Base-by-base conservation (phyloP, 2,113 vertebrate genomes). In the Crotalus horridus region DNA sequence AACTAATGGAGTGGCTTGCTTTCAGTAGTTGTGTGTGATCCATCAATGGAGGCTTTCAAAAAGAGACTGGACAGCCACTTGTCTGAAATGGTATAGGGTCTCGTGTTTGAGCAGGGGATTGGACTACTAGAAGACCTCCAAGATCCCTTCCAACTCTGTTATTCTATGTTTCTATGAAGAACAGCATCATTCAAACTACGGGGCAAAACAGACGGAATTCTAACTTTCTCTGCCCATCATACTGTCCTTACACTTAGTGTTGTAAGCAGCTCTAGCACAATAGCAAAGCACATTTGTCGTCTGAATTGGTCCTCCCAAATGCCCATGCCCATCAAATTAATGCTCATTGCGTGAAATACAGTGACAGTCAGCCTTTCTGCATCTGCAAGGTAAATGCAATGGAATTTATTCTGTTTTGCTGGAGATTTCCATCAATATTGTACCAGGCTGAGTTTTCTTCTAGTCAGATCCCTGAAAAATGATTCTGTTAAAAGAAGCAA, bases 391-490 rank as follows among this genome's bases (percentile, higher is more conserved):
- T 92, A 93, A 69, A 7, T 43, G 61, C 85, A 92, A 95, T 95
- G 61, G 86, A 95, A 90, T 86, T 33, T 92, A 94, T 92, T 95
- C 95, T 93, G 53, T 94, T 95, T 94, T 94, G 93, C 89, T 64
- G 91, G 26, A 87, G 55, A 95, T 95, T 92, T 92, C 91, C 91
- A 94, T 94, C 89, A 95, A 93, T 95, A 88, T 55, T 93, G 93
- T 88, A 3, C 86, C 69, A 92, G 51, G 90, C 87, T 81, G 92
- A 93, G 85, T 87, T 48, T 96, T 48, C 64, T 96, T 89, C 92
- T 94, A 95, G 94, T 95, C 95, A 94, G 95, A 96, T 90, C 94
- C 10, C 94, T 96, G 95, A 96, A 92, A 96, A 97, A 97, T 97
- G 93, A 95, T 96, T 95, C 29, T 2, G 94, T 94, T 96, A 93